These are phyloP conservation scores for Choloepus hoffmanni DNA, from an alignment of 2,113 vertebrate genomes.

Conservation along the genomic window DNA sequence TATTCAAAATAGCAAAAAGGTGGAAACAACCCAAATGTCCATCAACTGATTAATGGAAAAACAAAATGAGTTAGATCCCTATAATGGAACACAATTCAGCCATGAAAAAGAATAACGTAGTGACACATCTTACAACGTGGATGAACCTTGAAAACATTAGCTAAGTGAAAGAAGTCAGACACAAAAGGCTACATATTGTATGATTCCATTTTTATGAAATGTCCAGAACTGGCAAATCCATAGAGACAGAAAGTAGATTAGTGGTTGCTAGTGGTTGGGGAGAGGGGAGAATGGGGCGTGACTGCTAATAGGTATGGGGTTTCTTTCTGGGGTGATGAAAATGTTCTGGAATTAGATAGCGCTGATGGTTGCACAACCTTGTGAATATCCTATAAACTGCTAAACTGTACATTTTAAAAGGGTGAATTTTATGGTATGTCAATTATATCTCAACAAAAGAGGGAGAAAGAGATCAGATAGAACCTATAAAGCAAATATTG, in stretches of 20 bases:
- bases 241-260: background rate
- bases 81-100: background rate
- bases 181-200: background rate
- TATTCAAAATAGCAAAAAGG: no score
- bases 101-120: slow-evolving; percentile 5
- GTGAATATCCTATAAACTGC: slow-evolving; percentile 44
- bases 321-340: background rate
- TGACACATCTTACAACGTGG: background rate
- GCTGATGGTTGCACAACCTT: no score
- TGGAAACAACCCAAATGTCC: no score
- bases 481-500: background rate
- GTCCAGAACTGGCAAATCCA: background rate
- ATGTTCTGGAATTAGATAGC: background rate
- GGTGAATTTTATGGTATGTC: slow-evolving; percentile 6
- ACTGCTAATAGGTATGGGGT: background rate
- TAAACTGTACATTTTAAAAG: background rate
- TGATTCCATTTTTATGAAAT: background rate
- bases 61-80: background rate
- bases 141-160: background rate
- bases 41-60: background rate
- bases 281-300: background rate
- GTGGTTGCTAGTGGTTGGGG: background rate
- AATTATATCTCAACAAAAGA: slow-evolving; percentile 50
- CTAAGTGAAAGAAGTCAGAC: slow-evolving; percentile 23
- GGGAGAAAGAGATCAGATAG: background rate